Percentiles rank a stretch among this genome's conserved stretches.
These are phyloP conservation scores for Bolinopsis microptera DNA, from an alignment of 37 sponge, comb jelly and placozoan genomes.

Conservation along the genomic window DNA sequence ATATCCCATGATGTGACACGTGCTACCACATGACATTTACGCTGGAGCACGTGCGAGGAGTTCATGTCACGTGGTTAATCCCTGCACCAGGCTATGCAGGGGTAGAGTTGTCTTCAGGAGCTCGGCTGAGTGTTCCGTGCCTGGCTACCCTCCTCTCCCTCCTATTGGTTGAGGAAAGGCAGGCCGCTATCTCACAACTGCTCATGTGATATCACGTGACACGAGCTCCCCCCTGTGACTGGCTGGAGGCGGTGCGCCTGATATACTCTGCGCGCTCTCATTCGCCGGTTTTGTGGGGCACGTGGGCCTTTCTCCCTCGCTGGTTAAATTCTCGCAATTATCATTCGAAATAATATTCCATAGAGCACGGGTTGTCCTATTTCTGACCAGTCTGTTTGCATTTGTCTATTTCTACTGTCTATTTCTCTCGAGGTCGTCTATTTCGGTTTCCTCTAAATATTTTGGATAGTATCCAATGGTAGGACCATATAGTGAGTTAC, in stretches of 20 bases:
- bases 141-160: not conserved
- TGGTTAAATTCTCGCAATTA: slow-evolving; percentile 26
- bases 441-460: slow-evolving; percentile 1
- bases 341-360: slow-evolving; percentile 9
- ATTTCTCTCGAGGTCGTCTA: not conserved
- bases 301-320: not conserved
- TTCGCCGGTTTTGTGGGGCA: not conserved
- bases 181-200: slow-evolving; percentile 17
- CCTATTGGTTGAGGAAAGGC: not conserved
- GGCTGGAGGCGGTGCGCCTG: not conserved
- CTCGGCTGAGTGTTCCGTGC: slow-evolving; percentile 10
- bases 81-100: slow-evolving; percentile 1
- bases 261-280: not conserved
- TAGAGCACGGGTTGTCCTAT: not conserved
- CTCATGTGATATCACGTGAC: not conserved
- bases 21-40: not conserved
- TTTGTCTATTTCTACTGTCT: slow-evolving; percentile 3
- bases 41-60: not conserved
- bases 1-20: not conserved
- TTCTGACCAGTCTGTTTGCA: not conserved
- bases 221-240: not conserved
- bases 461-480: not conserved
- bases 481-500: not conserved
- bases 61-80: not conserved
- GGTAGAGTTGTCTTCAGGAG: slow-evolving; percentile 11